These are phyloP conservation scores for Synergus umbraculus DNA, from an alignment of 2,888 invertebrate species.

Conservation along the genomic window DNA sequence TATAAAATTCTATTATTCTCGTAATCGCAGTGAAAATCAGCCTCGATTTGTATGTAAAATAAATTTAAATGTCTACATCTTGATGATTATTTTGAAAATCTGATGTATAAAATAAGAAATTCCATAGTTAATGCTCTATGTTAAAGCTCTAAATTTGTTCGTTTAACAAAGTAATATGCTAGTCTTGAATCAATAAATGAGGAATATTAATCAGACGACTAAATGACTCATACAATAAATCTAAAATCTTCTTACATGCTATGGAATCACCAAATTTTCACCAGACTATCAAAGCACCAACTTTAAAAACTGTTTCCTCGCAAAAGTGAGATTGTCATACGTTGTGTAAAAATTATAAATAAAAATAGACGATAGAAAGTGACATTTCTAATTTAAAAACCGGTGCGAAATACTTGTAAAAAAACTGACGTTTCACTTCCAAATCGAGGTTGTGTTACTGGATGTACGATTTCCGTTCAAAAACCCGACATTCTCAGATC, in stretches of 20 bases:
- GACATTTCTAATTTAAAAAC: slow-evolving; percentile 10
- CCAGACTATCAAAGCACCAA: background rate
- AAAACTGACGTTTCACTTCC: background rate
- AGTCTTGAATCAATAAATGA: background rate
- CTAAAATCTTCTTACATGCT: background rate
- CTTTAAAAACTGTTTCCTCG: background rate
- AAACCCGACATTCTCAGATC: slow-evolving; percentile 1
- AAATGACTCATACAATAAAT: background rate
- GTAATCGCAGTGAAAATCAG: background rate
- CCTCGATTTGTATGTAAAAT: background rate
- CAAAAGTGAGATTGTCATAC: background rate
- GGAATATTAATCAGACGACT: background rate
- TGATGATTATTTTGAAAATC: background rate
- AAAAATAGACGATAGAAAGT: background rate
- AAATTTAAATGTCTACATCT: background rate
- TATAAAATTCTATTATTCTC: background rate
- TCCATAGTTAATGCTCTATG: background rate
- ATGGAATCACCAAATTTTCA: background rate
- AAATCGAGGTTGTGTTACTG: slow-evolving; percentile 43
- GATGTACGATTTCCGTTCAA: slow-evolving; percentile 40
- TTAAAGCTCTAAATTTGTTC: background rate
- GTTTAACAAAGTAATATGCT: background rate
- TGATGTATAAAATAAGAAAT: background rate
- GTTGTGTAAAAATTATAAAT: background rate
- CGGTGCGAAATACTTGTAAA: slow-evolving; percentile 1